phyloP scores from a whole-genome alignment of 2,888 invertebrate genomes.

The Diaperis boleti region DNA sequence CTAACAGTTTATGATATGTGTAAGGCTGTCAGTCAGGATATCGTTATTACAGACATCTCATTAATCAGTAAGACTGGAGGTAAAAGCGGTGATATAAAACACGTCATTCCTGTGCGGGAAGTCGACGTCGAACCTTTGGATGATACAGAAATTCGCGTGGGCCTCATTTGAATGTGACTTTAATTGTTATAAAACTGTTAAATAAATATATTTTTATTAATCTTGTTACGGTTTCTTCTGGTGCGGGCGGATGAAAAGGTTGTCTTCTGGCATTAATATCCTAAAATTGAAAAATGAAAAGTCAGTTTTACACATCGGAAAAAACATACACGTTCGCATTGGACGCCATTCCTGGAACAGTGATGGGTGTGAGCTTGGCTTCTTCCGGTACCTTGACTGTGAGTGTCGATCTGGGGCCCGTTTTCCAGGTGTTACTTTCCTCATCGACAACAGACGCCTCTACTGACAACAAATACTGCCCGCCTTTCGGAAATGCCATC shows the following conservation, averaged over 20 bases:
- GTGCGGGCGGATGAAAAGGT: constrained; percentile 57
- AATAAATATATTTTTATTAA: constrained; percentile 33
- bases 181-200: constrained; percentile 17
- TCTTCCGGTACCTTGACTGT: constrained; percentile 82
- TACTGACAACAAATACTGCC: constrained; percentile 81
- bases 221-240: constrained; percentile 54
- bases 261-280: constrained; percentile 64
- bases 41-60: constrained; percentile 80
- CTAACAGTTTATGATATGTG: constrained; percentile 99
- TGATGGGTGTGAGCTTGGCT: constrained; percentile 63
- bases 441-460: constrained; percentile 90
- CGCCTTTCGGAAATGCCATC: constrained; percentile 77
- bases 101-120: constrained; percentile 50
- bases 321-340: constrained; percentile 63
- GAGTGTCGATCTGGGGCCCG: constrained; percentile 84
- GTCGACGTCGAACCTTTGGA: constrained; percentile 9
- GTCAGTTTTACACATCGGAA: too few relatives aligned
- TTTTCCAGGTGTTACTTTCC: constrained; percentile 88
- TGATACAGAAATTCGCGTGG: constrained; percentile 25
- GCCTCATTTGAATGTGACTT: constrained; percentile 28
- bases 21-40: constrained; percentile 86
- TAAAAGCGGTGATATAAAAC: constrained; percentile 60
- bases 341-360: constrained; percentile 63
- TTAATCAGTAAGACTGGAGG: constrained; percentile 86
- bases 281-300: constrained; percentile 55